A percentile compares a stretch with the other conserved stretches of the same genome.
phyloP scores from a whole-genome alignment of 2,797 vertebrate genomes.

The Clarias pachynema region DNA sequence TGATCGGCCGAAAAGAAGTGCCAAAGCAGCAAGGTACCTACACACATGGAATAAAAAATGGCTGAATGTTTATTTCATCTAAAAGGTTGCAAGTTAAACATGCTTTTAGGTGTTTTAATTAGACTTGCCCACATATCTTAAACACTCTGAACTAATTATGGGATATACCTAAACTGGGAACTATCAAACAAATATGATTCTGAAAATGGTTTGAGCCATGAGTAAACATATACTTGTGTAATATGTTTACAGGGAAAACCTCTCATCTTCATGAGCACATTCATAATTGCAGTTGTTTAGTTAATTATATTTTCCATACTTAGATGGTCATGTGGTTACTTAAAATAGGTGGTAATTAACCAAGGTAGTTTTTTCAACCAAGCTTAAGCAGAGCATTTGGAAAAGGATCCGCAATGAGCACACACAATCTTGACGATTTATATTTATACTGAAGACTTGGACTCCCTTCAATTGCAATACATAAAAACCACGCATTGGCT shows the following conservation, averaged over 20 bases:
- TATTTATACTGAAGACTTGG: neutral
- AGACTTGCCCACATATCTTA: neutral
- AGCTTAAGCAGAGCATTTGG: neutral
- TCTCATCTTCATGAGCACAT: neutral
- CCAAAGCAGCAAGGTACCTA: constrained; percentile 91
- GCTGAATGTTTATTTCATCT: neutral
- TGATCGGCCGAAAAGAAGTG: constrained; percentile 96
- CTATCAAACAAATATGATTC: neutral
- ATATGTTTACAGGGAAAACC: neutral
- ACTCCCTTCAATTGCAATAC: neutral
- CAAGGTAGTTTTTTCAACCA: neutral
- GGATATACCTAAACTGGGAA: neutral
- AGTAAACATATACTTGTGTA: neutral
- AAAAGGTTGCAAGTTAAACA: neutral
- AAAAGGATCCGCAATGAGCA: neutral
- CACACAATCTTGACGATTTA: neutral
- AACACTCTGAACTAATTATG: neutral
- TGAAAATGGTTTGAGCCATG: neutral
- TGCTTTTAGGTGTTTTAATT: neutral
- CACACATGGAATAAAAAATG: neutral
- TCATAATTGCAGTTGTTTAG: constrained; percentile 4
- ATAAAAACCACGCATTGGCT: no score
- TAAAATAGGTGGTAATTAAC: neutral
- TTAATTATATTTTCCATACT: neutral
- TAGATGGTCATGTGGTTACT: neutral